These are phyloP conservation scores for Tridacna gigas DNA, from an alignment of 2,888 invertebrate genomes.

Conservation along the genomic window DNA sequence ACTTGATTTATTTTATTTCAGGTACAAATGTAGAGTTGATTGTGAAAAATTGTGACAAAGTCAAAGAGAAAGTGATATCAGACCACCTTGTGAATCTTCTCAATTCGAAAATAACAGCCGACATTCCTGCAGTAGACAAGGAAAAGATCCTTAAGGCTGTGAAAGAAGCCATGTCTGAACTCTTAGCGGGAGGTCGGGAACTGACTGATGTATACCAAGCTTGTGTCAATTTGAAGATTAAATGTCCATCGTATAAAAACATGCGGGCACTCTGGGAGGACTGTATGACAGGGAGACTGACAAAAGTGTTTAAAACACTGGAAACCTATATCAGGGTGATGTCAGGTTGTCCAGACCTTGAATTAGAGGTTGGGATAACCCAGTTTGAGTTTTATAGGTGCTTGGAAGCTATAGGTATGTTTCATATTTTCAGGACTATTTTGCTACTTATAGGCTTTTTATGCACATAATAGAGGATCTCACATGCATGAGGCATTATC, in stretches of 20 bases:
- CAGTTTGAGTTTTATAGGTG: slow-evolving; percentile 17
- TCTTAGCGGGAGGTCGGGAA: slow-evolving; percentile 12
- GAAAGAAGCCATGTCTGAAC: slow-evolving; percentile 28
- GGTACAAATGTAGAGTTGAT: slow-evolving; percentile 19
- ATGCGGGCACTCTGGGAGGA: not conserved
- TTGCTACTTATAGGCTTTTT: not conserved
- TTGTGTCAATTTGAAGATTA: slow-evolving; percentile 13
- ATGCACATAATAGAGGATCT: too few relatives aligned
- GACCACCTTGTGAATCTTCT: slow-evolving; percentile 13
- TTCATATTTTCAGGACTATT: not conserved
- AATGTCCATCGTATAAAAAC: slow-evolving; percentile 11
- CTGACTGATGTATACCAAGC: slow-evolving; percentile 7
- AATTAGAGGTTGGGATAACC: slow-evolving; percentile 9
- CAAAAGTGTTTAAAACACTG: not conserved
- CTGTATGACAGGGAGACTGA: slow-evolving; percentile 8
- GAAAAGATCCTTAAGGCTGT: not conserved
- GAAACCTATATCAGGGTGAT: not conserved
- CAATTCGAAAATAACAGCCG: not conserved
- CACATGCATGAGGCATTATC: too few relatives aligned
- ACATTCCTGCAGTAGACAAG: not conserved
- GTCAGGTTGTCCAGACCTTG: not conserved
- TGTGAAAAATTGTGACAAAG: slow-evolving; percentile 18
- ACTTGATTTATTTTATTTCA: not conserved
- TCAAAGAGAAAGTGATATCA: slow-evolving; percentile 17
- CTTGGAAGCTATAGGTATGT: slow-evolving; percentile 12